These are phyloP conservation scores for Zapus hudsonius DNA, from an alignment of 2,113 vertebrate species.

Conservation along the genomic window DNA sequence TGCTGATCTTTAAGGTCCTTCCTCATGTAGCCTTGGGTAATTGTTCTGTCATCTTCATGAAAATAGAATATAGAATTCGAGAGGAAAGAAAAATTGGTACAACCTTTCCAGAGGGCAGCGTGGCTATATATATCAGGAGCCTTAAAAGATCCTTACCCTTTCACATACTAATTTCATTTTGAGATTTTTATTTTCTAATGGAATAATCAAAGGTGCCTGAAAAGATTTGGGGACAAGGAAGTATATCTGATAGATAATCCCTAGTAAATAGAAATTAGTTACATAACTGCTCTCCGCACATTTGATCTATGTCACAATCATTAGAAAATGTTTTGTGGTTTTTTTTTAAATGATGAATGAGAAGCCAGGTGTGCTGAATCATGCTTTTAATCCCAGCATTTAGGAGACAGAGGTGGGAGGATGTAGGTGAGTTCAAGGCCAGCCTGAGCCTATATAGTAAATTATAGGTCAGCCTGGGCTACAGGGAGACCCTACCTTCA, in stretches of 20 bases:
- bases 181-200: neutral
- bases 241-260: neutral
- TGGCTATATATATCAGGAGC: constrained; percentile 30
- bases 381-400: too few species aligned
- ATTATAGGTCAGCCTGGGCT: too few species aligned
- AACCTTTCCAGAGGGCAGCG: constrained; percentile 37
- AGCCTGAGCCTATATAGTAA: too few species aligned
- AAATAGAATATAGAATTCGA: constrained; percentile 35
- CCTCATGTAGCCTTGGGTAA: constrained; percentile 35
- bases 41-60: constrained; percentile 56
- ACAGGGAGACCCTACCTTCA: too few species aligned
- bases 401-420: too few species aligned
- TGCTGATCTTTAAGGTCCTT: neutral
- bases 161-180: constrained; percentile 28
- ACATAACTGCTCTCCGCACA: neutral
- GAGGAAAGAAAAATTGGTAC: constrained; percentile 14
- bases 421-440: too few species aligned
- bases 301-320: constrained; percentile 15
- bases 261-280: neutral
- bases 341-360: constrained; percentile 28
- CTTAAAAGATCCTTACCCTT: constrained; percentile 25
- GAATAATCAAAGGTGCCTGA: constrained; percentile 25
- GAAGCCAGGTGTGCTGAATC: neutral
- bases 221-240: constrained; percentile 29
- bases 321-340: constrained; percentile 23